A percentile compares a stretch with the other conserved stretches of the same genome.
Evolutionary conservation across 2,888 invertebrate species (phyloP).

Genomic region (Catonia carolina): DNA sequence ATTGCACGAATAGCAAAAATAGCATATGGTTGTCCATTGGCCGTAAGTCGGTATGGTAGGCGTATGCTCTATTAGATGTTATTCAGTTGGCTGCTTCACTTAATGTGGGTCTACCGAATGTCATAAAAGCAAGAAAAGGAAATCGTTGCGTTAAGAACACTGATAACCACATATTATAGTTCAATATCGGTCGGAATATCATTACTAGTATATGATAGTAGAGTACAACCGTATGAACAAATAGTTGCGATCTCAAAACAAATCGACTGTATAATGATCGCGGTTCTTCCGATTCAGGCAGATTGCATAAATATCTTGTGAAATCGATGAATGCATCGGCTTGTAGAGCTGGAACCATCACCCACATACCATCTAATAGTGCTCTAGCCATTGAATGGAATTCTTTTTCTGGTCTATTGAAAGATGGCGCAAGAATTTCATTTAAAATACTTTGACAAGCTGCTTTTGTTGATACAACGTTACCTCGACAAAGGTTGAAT

Average conservation of each 20-base stretch:
- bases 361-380: slow-evolving; percentile 62
- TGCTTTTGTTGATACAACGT: slow-evolving; percentile 50
- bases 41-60: too few relatives aligned
- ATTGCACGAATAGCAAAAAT: too few relatives aligned
- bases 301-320: slow-evolving; percentile 50
- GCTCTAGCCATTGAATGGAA: slow-evolving; percentile 59
- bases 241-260: slow-evolving; percentile 40
- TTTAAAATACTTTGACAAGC: slow-evolving; percentile 54
- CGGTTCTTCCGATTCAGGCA: slow-evolving; percentile 43
- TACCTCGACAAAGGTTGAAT: slow-evolving; percentile 38
- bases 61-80: too few relatives aligned
- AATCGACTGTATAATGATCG: slow-evolving; percentile 40
- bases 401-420: slow-evolving; percentile 53
- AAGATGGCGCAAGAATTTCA: slow-evolving; percentile 54
- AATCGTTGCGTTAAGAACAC: slow-evolving; percentile 58
- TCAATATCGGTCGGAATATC: slow-evolving; percentile 55
- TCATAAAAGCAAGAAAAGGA: slow-evolving; percentile 61
- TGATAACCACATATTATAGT: slow-evolving; percentile 51
- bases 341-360: slow-evolving; percentile 56
- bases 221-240: slow-evolving; percentile 41
- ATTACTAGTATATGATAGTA: slow-evolving; percentile 39
- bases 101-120: slow-evolving; percentile 50
- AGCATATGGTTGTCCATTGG: too few relatives aligned
- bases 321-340: slow-evolving; percentile 52
- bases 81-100: too few relatives aligned